Evolutionary conservation across 2,113 vertebrate genomes (phyloP).

Genomic region (Albula goreensis): DNA sequence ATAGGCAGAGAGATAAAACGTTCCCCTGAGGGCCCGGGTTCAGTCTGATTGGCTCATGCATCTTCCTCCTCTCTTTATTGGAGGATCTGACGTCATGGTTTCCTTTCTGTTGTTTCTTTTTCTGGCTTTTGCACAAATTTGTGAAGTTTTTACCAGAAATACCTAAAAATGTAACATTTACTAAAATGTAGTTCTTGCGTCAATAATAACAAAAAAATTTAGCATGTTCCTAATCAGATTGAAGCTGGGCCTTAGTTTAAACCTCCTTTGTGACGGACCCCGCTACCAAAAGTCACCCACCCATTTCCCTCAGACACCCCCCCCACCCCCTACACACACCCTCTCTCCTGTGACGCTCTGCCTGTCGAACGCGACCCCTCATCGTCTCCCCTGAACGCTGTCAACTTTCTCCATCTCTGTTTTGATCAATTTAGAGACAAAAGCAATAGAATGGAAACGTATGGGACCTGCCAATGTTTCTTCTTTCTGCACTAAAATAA

Average conservation of each 20-base stretch:
- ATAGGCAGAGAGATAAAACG: background rate
- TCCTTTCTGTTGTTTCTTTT: background rate
- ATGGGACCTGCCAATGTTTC: constrained; percentile 51
- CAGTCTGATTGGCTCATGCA: background rate
- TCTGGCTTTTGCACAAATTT: background rate
- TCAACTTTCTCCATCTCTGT: constrained; percentile 50
- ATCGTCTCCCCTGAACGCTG: constrained; percentile 25
- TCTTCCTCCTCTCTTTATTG: background rate
- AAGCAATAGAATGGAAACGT: constrained; percentile 43
- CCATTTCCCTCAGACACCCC: background rate
- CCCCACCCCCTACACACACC: background rate
- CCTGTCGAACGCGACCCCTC: background rate
- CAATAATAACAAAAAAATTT: background rate
- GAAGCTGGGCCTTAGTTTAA: constrained; percentile 2
- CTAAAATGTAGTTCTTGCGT: no score
- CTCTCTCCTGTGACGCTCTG: background rate
- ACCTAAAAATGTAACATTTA: no score
- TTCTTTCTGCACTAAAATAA: constrained; percentile 33
- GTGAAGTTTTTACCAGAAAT: background rate
- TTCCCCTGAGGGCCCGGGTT: background rate
- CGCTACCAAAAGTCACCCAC: background rate
- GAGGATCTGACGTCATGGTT: background rate
- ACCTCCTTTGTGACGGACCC: background rate
- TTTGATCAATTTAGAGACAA: constrained; percentile 53
- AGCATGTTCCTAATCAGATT: background rate